A percentile compares a stretch with the other conserved stretches of the same genome.
Evolutionary conservation across 1,140 invertebrate genomes (phyloP).

Genomic region (Telenomus remus): DNA sequence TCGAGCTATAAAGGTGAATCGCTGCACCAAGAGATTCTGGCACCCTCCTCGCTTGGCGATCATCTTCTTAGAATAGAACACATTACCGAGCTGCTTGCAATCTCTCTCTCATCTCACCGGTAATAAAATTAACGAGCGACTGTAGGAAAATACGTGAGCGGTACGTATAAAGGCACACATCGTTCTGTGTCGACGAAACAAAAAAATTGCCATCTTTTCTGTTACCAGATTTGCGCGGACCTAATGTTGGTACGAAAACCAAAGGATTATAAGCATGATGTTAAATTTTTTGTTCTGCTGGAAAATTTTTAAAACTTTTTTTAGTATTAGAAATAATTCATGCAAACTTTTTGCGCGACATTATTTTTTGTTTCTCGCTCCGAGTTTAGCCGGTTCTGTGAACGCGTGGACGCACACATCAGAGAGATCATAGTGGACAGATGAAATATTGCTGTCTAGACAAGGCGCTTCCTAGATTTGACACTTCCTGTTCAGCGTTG

Average conservation of each 20-base stretch:
- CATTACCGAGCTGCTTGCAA: conserved; percentile 48
- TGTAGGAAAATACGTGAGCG: conserved; percentile 54
- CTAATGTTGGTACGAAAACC: too few species aligned
- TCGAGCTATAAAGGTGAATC: conserved; percentile 59
- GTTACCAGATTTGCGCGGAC: background rate
- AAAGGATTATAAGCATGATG: background rate
- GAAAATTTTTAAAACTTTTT: background rate
- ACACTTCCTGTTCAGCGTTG: conserved; percentile 62
- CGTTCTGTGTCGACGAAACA: conserved; percentile 9
- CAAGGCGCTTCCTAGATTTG: conserved; percentile 54
- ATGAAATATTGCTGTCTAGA: conserved; percentile 70
- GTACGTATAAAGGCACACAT: conserved; percentile 47
- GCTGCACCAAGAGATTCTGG: conserved; percentile 55
- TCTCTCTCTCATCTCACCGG: conserved; percentile 57
- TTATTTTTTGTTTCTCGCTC: background rate
- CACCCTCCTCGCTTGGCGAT: conserved; percentile 49
- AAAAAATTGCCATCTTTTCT: background rate
- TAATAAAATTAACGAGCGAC: conserved; percentile 61
- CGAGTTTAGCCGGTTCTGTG: conserved; percentile 34
- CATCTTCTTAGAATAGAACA: conserved; percentile 63
- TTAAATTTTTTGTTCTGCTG: background rate
- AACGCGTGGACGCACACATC: conserved; percentile 63
- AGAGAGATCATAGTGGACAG: conserved; percentile 67
- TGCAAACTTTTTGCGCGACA: too few species aligned
- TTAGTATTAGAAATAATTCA: too few species aligned